These are phyloP conservation scores for Oreochromis niloticus DNA, from an alignment of 2,113 vertebrate species.

Conservation along the genomic window DNA sequence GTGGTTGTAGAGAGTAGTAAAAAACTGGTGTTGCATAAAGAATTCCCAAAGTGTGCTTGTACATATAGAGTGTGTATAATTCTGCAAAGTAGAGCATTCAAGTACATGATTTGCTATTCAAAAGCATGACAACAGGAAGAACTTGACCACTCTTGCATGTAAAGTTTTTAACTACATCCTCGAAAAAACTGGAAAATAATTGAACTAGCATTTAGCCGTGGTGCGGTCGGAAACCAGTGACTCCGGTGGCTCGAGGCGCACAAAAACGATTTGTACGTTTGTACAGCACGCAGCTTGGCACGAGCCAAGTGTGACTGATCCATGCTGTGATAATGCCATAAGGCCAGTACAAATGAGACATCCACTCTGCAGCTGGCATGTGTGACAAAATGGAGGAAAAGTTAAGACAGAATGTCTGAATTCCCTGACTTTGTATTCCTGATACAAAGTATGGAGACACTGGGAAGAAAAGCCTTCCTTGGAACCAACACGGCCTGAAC, in stretches of 20 bases:
- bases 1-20: background rate
- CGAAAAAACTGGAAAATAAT: background rate
- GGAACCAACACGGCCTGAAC: background rate
- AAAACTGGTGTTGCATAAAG: background rate
- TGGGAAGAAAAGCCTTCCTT: background rate
- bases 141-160: background rate
- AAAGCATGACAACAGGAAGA: background rate
- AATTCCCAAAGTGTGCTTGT: background rate
- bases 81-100: background rate
- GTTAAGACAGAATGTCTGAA: background rate
- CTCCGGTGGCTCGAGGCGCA: background rate
- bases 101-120: background rate
- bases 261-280: background rate
- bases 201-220: background rate
- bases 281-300: background rate
- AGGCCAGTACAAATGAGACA: background rate
- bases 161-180: background rate
- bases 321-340: background rate
- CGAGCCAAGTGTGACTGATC: background rate
- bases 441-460: background rate
- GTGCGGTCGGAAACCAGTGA: background rate
- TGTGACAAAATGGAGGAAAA: background rate
- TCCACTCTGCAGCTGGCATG: background rate
- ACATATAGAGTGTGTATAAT: background rate
- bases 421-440: background rate